These are phyloP conservation scores for Muscicapa striata DNA, from an alignment of 2,797 vertebrate species.

Conservation along the genomic window DNA sequence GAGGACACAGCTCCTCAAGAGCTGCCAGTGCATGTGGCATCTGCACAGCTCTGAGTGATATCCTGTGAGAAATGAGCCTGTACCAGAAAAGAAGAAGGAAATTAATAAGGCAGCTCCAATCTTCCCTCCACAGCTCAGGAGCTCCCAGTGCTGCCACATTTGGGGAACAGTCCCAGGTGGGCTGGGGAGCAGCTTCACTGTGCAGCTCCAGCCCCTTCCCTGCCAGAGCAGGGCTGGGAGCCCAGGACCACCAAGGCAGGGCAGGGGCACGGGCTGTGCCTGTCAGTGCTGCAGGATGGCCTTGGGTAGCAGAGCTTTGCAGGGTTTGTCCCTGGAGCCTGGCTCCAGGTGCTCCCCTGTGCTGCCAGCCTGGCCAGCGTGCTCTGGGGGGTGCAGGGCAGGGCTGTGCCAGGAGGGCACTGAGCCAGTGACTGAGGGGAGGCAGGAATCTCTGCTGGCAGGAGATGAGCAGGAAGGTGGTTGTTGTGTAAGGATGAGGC, in stretches of 20 bases:
- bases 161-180: fast-evolving
- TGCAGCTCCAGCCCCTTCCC: not conserved
- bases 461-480: not conserved
- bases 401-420: not conserved
- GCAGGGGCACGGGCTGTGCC: fast-evolving
- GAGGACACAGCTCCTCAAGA: not conserved
- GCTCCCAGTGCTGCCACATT: not conserved
- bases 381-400: not conserved
- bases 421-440: not conserved
- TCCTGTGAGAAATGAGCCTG: not conserved
- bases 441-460: not conserved
- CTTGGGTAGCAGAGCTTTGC: not conserved
- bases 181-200: not conserved
- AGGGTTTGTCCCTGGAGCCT: not conserved
- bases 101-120: not conserved
- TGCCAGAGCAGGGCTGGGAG: not conserved
- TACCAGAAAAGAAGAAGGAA: not conserved
- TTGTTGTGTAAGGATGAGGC: not conserved
- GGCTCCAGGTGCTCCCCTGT: not conserved
- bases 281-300: not conserved
- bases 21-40: not conserved
- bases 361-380: not conserved
- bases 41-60: not conserved
- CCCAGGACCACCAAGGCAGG: not conserved
- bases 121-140: not conserved